Percentiles rank a stretch among this genome's conserved stretches.
Conservation (phyloP, 2,888 invertebrate genomes). For the Cremastinae sp. region DNA sequence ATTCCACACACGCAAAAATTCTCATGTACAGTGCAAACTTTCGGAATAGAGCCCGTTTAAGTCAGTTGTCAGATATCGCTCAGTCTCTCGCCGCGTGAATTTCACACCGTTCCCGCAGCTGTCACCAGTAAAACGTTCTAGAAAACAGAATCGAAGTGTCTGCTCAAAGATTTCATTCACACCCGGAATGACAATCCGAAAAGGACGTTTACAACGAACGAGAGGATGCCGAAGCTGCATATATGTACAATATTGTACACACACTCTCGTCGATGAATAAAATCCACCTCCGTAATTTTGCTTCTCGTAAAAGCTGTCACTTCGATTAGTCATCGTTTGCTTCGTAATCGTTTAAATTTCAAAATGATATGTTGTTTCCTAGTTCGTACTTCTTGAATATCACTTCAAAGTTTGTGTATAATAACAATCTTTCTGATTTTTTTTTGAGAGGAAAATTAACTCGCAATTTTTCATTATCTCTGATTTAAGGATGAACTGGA, state of each 20-base stretch:
- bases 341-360: not conserved
- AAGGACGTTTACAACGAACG: slow-evolving; percentile 15
- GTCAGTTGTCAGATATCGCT: slow-evolving; percentile 48
- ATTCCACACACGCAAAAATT: slow-evolving; percentile 38
- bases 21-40: slow-evolving; percentile 15
- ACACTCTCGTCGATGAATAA: not conserved
- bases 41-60: slow-evolving; percentile 10
- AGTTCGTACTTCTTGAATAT: too few relatives aligned
- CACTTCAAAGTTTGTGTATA: too few relatives aligned
- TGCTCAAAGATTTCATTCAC: slow-evolving; percentile 43
- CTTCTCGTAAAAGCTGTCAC: slow-evolving; percentile 1
- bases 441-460: too few relatives aligned
- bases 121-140: slow-evolving; percentile 45
- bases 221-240: not conserved
- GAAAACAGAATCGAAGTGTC: slow-evolving; percentile 41
- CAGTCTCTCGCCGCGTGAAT: slow-evolving; percentile 41
- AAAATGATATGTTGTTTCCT: not conserved
- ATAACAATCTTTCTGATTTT: too few relatives aligned
- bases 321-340: not conserved
- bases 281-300: slow-evolving; percentile 8
- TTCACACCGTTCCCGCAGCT: slow-evolving; percentile 38
- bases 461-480: too few relatives aligned
- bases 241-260: too few relatives aligned
- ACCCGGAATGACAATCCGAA: slow-evolving; percentile 17
- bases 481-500: too few relatives aligned